These are phyloP conservation scores for Lycodopsis pacificus DNA, from an alignment of 2,797 vertebrate genomes.

Conservation along the genomic window DNA sequence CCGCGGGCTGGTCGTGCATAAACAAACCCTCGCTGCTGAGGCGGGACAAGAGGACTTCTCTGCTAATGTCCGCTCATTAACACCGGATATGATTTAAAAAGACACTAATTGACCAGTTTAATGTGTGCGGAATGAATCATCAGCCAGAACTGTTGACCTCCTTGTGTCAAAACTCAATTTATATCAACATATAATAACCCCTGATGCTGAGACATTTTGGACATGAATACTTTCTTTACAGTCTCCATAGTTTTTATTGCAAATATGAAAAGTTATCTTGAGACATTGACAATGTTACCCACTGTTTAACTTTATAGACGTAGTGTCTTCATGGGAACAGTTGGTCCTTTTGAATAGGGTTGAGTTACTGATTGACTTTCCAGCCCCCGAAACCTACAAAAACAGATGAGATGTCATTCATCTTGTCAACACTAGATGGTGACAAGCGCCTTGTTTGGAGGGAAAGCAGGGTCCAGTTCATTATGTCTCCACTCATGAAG, in stretches of 20 bases:
- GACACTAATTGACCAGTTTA: conserved; percentile 22
- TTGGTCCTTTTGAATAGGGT: conserved; percentile 4
- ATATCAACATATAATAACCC: background rate
- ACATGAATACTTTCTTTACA: background rate
- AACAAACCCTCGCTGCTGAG: conserved; percentile 31
- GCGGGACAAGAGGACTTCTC: conserved; percentile 31
- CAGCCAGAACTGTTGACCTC: conserved; percentile 20
- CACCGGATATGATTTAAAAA: conserved; percentile 38
- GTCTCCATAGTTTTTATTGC: background rate
- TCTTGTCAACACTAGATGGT: conserved; percentile 71
- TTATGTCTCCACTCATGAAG: background rate
- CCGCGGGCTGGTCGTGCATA: conserved; percentile 26
- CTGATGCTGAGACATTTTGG: conserved; percentile 4
- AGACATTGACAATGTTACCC: conserved; percentile 1
- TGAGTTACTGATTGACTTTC: conserved; percentile 47
- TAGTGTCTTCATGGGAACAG: conserved; percentile 25
- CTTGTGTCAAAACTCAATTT: conserved; percentile 12
- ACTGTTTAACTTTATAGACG: conserved; percentile 12
- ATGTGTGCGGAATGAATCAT: conserved; percentile 45
- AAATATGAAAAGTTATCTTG: conserved; percentile 10
- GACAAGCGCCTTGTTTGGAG: conserved; percentile 44
- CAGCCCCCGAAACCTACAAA: conserved; percentile 26
- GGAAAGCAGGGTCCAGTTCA: background rate
- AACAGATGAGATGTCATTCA: conserved; percentile 43
- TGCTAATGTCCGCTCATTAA: conserved; percentile 47